Base-by-base conservation (phyloP, 1,140 invertebrate species). In the Pissodes strobi region DNA sequence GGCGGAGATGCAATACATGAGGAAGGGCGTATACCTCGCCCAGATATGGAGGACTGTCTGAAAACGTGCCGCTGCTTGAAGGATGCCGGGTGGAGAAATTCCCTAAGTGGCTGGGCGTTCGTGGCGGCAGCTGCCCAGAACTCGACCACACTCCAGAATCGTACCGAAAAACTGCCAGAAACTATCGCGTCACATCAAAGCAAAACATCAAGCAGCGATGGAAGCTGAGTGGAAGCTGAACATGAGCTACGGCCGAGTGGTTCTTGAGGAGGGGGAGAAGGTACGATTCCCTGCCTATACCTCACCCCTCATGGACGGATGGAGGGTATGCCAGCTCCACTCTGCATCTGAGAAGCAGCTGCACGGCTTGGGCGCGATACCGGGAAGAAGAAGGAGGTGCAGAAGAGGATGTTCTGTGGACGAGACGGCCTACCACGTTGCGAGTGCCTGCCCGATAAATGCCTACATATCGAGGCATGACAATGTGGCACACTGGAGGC, bases 51-150 rank as follows among this genome's bases (percentile, higher is more conserved):
- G 27, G 19, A 15, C 22, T 69, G 51, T 27, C 17, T 43, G 9
- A 27, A 27, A 27, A 27, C 4, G 25, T 27, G 9, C 9, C 25
- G 9, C 3, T 37, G 1, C 27, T 51, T 69, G 5, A 37, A 51
- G 15, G n/a, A 25, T 2, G 52, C 27, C 10, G 68, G 68, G n/a
- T 69, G 68, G 65, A 64, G 68, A 56, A 69, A 64, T 41, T 65
- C 66, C 13, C 21, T 69, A 27, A 27, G 25, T 5, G 25, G 25
- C 3, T 27, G 25, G n/a, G n/a, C n/a, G n/a, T n/a, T n/a, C n/a
- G n/a, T n/a, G n/a, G n/a, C n/a, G n/a, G n/a, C n/a, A n/a, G n/a
- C n/a, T n/a, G n/a, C n/a, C n/a, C n/a, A n/a, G n/a, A n/a, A n/a
- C n/a, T n/a, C n/a, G n/a, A n/a, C n/a, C n/a, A n/a, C n/a, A n/a